Conservation (phyloP, 2,888 invertebrate genomes). For the Tachina lurida region DNA sequence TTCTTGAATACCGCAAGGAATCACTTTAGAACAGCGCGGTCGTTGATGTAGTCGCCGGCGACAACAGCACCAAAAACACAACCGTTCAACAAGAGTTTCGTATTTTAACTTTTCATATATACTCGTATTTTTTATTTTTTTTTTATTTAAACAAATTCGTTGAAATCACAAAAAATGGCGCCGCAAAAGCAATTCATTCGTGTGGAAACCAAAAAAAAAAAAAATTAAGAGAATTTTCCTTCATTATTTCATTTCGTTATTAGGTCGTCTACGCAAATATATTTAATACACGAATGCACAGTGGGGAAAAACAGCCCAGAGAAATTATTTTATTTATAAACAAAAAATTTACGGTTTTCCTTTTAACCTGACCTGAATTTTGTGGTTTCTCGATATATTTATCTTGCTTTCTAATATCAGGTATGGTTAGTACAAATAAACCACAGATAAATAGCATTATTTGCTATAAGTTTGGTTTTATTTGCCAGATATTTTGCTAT, state of each 20-base stretch:
- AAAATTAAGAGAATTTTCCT: slow-evolving; percentile 22
- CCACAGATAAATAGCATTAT: too few relatives aligned
- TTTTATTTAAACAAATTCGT: slow-evolving; percentile 46
- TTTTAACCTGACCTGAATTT: too few relatives aligned
- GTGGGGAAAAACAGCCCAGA: slow-evolving; percentile 16
- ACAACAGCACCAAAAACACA: slow-evolving; percentile 46
- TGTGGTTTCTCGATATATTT: too few relatives aligned
- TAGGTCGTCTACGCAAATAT: slow-evolving; percentile 60
- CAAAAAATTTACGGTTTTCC: neutral
- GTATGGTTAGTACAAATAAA: too few relatives aligned
- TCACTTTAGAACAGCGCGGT: slow-evolving; percentile 17
- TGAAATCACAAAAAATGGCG: slow-evolving; percentile 43
- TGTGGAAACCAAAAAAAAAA: slow-evolving; percentile 20
- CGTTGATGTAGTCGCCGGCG: neutral
- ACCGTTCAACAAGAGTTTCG: slow-evolving; percentile 60
- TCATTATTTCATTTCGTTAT: slow-evolving; percentile 32
- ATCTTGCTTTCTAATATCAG: too few relatives aligned
- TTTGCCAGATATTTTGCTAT: too few relatives aligned
- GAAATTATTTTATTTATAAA: neutral
- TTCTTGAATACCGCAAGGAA: neutral
- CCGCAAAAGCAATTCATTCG: slow-evolving; percentile 41
- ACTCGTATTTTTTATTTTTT: too few relatives aligned
- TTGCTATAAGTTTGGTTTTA: too few relatives aligned
- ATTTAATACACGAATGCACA: slow-evolving; percentile 57
- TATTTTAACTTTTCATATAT: slow-evolving; percentile 49